A percentile compares a stretch with the other conserved stretches of the same genome.
phyloP scores from a whole-genome alignment of 2,888 invertebrate species.

The Drosophila pegasa region DNA sequence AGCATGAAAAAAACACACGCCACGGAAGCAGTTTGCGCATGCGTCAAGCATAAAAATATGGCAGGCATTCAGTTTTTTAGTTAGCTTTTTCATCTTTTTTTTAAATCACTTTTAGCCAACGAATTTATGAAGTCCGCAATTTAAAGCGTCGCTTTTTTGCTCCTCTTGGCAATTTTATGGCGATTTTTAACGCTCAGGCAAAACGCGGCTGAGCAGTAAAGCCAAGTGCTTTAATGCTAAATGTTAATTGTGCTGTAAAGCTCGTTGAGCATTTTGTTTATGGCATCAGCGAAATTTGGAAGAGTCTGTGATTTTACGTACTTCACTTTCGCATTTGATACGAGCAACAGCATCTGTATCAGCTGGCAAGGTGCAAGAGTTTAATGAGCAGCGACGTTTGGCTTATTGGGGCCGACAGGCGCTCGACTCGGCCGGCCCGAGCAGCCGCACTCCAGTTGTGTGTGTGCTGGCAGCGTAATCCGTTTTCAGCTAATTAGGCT shows the following conservation, averaged over 20 bases:
- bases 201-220: constrained; percentile 44
- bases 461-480: constrained; percentile 49
- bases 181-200: constrained; percentile 49
- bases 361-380: constrained; percentile 40
- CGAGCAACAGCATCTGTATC: constrained; percentile 13
- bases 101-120: constrained; percentile 30
- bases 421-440: background rate
- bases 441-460: constrained; percentile 28
- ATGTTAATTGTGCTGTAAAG: constrained; percentile 55
- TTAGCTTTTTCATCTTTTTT: constrained; percentile 5
- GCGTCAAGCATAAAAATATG: constrained; percentile 50
- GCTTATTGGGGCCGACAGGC: constrained; percentile 38
- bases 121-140: constrained; percentile 62
- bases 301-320: constrained; percentile 16
- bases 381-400: constrained; percentile 66
- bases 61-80: constrained; percentile 38
- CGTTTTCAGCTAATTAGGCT: constrained; percentile 72
- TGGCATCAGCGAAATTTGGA: constrained; percentile 27
- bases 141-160: constrained; percentile 28
- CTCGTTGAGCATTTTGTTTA: constrained; percentile 62
- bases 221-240: constrained; percentile 55
- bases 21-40: constrained; percentile 46
- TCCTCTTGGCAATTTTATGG: constrained; percentile 54
- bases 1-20: constrained; percentile 29
- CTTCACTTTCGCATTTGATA: constrained; percentile 4